Percentiles rank a stretch among this genome's conserved stretches.
phyloP scores from a whole-genome alignment of 2,797 vertebrate genomes.

The Parambassis ranga region DNA sequence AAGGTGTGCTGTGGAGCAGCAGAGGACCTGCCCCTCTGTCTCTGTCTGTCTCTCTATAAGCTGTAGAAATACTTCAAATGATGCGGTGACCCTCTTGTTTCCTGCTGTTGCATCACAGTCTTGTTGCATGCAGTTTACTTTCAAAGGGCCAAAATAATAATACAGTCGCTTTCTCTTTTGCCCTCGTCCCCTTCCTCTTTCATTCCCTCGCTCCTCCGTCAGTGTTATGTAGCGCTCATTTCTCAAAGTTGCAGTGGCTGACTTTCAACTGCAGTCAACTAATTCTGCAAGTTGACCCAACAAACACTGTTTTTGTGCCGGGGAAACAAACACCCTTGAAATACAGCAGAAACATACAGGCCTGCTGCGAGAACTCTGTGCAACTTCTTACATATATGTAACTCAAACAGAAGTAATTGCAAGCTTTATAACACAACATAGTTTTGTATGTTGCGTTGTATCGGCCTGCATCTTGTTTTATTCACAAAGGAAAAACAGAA shows the following conservation, averaged over 20 bases:
- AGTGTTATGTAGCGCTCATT: not conserved
- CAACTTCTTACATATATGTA: too few species aligned
- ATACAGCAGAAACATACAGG: too few species aligned
- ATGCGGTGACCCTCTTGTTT: constrained; percentile 49
- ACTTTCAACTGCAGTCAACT: constrained; percentile 3
- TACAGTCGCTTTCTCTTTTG: constrained; percentile 8
- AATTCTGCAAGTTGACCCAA: not conserved
- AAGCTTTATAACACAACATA: too few species aligned
- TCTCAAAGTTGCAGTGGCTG: constrained; percentile 6
- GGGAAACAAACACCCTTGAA: not conserved
- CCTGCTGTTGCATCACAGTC: constrained; percentile 61
- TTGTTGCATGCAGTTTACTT: constrained; percentile 48
- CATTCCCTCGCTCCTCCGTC: not conserved
- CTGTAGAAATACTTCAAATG: constrained; percentile 30
- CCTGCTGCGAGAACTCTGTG: too few species aligned
- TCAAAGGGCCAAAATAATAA: constrained; percentile 45
- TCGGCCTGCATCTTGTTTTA: too few species aligned
- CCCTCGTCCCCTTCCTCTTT: not conserved
- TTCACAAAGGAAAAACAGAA: too few species aligned
- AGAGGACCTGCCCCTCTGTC: constrained; percentile 16
- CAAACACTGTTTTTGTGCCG: not conserved
- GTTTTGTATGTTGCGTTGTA: too few species aligned
- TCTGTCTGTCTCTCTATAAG: constrained; percentile 32
- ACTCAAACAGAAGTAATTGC: too few species aligned
- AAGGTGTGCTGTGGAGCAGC: constrained; percentile 20